Base-by-base conservation (phyloP, 1,140 invertebrate genomes). In the Cataglyphis hispanica region DNA sequence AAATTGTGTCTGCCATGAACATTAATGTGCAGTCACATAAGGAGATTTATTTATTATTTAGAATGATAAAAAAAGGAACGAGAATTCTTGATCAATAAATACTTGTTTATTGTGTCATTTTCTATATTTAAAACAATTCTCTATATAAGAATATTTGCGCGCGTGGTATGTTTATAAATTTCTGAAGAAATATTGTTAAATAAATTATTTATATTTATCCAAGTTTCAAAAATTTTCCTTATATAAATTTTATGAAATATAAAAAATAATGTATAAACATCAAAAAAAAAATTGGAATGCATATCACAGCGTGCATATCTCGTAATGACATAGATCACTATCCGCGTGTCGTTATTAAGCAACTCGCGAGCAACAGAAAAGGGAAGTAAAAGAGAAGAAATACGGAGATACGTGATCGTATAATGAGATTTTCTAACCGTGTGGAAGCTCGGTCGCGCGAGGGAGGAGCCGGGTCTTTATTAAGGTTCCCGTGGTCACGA, bases 391-490 rank as follows among this genome's bases (percentile, higher is more conserved):
- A 66, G 60, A 53, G 63, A 67, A 58, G 63, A 67, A 85, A 67
- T 58, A 53, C 61, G 25, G 72, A 84, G 74, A 64, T 43, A 84
- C 74, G 72, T 63, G 70, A 76, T 76, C 74, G 63, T 58, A 89
- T 90, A 92, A 92, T 91, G 91, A 92, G 92, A 92, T 92, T 92
- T 92, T 91, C 89, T 91, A 92, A 91, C 76, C 86, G 86, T 86
- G 91, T 86, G 91, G 88, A 91, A 91, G 89, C 87, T 77, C 70
- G 89, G 85, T 63, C 56, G 70, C 67, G 22, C 27, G 60, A 56
- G 75, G 75, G 37, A 84, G 86, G 56, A n/a, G 63, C 60, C 46
- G 78, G 43, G 64, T 63, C 86, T 89, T 91, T 93, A 92, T 93
- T 91, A 92, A 92, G 91, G 84, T 87, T 84, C 72, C 72, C 61